Conservation (phyloP, 2,888 invertebrate genomes). For the Altica lythri region DNA sequence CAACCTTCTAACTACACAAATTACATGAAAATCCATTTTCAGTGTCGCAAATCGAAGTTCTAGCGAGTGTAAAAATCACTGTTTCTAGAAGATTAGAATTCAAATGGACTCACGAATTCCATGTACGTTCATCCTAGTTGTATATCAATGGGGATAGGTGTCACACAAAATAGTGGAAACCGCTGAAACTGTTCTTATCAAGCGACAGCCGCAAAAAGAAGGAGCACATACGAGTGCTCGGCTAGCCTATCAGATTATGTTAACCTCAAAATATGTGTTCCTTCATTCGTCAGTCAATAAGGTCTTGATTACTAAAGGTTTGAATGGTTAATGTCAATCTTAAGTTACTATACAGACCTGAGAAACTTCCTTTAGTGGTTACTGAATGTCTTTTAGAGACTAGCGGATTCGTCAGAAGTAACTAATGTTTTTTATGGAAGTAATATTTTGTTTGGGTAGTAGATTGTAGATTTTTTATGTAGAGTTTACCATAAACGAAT, state of each 20-base stretch:
- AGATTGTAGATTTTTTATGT: conserved; percentile 20
- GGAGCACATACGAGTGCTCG: conserved; percentile 44
- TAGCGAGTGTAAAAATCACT: conserved; percentile 27
- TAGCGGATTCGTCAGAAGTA: conserved; percentile 27
- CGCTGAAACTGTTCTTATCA: conserved; percentile 46
- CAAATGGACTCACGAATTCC: conserved; percentile 47
- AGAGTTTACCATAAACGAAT: conserved; percentile 1
- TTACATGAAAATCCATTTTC: conserved; percentile 26
- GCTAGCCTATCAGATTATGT: conserved; percentile 49
- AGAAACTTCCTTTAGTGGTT: conserved; percentile 25
- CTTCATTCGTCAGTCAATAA: conserved; percentile 40
- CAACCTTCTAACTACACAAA: conserved; percentile 20
- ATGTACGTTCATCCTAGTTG: conserved; percentile 49
- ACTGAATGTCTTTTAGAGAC: conserved; percentile 22
- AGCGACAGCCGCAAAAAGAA: conserved; percentile 44
- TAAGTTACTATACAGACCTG: conserved; percentile 25
- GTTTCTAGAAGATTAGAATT: conserved; percentile 36
- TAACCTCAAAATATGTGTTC: conserved; percentile 42
- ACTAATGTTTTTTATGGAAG: conserved; percentile 33
- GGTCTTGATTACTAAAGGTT: conserved; percentile 45
- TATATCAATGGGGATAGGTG: conserved; percentile 53
- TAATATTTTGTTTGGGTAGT: conserved; percentile 29
- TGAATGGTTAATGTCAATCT: conserved; percentile 30
- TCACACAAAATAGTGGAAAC: conserved; percentile 51
- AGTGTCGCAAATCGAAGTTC: conserved; percentile 18